Evolutionary conservation across 2,113 vertebrate genomes (phyloP).

Genomic region (Sterrhoptilus dennistouni): DNA sequence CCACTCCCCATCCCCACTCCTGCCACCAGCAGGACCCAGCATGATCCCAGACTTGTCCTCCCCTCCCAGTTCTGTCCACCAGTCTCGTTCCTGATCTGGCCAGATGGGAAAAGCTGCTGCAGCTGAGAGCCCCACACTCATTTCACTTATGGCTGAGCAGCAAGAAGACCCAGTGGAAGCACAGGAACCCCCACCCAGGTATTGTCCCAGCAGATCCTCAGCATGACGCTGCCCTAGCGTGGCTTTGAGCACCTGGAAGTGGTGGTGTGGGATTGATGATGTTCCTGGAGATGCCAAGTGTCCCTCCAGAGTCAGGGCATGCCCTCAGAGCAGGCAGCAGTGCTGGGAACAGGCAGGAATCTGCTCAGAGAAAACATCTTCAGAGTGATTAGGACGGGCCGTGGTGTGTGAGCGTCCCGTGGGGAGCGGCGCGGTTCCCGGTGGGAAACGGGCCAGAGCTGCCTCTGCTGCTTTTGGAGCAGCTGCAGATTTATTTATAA

Average conservation of each 20-base stretch:
- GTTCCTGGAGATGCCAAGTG: background rate
- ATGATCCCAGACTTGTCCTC: background rate
- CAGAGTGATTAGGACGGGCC: background rate
- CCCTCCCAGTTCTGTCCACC: background rate
- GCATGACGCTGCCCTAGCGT: accelerated
- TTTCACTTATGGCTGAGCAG: background rate
- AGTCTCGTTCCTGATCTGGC: background rate
- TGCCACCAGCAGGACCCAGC: background rate
- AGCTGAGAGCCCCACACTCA: background rate
- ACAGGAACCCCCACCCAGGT: background rate
- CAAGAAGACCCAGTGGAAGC: background rate
- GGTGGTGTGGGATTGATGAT: background rate
- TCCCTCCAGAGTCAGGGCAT: background rate
- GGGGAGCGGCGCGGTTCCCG: background rate
- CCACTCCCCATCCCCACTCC: background rate
- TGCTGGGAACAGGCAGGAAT: accelerated
- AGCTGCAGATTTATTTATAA: constrained; percentile 58
- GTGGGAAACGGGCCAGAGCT: constrained; percentile 23
- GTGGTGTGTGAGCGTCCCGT: background rate
- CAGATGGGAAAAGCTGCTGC: background rate
- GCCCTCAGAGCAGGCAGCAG: background rate
- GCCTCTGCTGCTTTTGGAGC: background rate
- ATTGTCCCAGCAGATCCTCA: background rate
- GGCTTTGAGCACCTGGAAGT: background rate
- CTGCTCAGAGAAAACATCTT: background rate